These are phyloP conservation scores for Osmerus eperlanus DNA, from an alignment of 2,113 vertebrate genomes.

Conservation along the genomic window DNA sequence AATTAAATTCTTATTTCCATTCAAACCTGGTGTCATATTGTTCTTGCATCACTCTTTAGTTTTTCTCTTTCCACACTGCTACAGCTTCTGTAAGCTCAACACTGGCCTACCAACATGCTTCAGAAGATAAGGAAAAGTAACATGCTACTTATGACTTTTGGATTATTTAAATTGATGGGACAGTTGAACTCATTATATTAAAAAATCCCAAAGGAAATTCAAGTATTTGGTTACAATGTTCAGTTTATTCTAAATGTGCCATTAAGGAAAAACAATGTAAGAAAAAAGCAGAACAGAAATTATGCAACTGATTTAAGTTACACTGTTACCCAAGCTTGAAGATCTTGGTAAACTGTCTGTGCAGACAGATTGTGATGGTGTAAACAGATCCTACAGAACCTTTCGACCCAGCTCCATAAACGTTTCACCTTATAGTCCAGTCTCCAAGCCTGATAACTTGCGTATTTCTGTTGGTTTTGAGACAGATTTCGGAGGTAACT, in stretches of 20 bases:
- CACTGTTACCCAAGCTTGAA: constrained; percentile 70
- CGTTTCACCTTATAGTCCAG: constrained; percentile 66
- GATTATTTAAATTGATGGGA: too few relatives aligned
- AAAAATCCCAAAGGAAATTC: too few relatives aligned
- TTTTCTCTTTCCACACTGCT: neutral
- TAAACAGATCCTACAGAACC: constrained; percentile 81
- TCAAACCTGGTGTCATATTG: neutral
- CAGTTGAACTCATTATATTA: too few relatives aligned
- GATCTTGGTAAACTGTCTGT: constrained; percentile 65
- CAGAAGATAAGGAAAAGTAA: too few relatives aligned
- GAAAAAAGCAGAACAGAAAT: too few relatives aligned
- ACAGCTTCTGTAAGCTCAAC: too few relatives aligned
- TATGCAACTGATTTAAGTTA: neutral
- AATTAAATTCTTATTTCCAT: constrained; percentile 39
- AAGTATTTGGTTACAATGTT: too few relatives aligned
- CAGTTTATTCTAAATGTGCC: too few relatives aligned
- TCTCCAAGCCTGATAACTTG: constrained; percentile 78
- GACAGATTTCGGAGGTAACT: constrained; percentile 69
- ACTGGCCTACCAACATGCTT: too few relatives aligned
- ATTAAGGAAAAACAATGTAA: too few relatives aligned
- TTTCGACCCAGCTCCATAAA: constrained; percentile 77
- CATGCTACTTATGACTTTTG: too few relatives aligned
- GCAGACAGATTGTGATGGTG: constrained; percentile 62
- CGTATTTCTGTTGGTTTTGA: constrained; percentile 70
- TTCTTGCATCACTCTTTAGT: neutral